Evolutionary conservation across 2,797 vertebrate species (phyloP).

Genomic region (Tragelaphus oryx): DNA sequence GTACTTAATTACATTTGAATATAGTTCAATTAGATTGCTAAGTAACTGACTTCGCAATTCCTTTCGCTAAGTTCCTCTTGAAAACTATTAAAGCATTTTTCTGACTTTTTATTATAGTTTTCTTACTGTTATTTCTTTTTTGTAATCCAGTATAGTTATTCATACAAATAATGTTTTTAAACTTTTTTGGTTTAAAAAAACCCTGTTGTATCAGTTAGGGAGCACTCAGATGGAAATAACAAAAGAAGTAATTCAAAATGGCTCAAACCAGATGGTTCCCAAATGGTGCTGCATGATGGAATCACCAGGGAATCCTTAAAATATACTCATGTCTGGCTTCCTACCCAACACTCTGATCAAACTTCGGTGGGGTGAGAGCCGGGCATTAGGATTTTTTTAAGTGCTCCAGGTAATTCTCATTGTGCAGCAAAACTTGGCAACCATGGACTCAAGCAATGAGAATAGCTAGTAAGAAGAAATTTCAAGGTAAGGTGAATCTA

Average conservation of each 20-base stretch:
- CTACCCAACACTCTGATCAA: neutral
- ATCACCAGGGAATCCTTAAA: conserved; percentile 13
- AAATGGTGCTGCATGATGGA: neutral
- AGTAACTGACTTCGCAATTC: neutral
- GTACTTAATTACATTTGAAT: conserved; percentile 66
- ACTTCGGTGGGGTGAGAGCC: neutral
- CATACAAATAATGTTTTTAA: neutral
- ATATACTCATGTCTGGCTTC: neutral
- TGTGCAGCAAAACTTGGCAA: neutral
- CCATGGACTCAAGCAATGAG: neutral
- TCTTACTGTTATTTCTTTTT: conserved; percentile 1
- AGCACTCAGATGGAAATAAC: conserved; percentile 34
- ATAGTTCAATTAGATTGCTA: conserved; percentile 37
- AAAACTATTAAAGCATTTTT: conserved; percentile 33
- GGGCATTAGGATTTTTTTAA: neutral
- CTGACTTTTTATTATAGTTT: neutral
- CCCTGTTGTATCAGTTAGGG: neutral
- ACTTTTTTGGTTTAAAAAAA: neutral
- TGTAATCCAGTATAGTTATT: neutral
- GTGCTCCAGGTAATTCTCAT: neutral
- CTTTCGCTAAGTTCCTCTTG: neutral
- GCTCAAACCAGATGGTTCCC: conserved; percentile 3
- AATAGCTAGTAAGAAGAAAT: neutral
- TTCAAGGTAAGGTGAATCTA: neutral
- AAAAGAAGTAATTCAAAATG: conserved; percentile 21